phyloP scores from a whole-genome alignment of 2,797 vertebrate species.

The Morus bassanus region DNA sequence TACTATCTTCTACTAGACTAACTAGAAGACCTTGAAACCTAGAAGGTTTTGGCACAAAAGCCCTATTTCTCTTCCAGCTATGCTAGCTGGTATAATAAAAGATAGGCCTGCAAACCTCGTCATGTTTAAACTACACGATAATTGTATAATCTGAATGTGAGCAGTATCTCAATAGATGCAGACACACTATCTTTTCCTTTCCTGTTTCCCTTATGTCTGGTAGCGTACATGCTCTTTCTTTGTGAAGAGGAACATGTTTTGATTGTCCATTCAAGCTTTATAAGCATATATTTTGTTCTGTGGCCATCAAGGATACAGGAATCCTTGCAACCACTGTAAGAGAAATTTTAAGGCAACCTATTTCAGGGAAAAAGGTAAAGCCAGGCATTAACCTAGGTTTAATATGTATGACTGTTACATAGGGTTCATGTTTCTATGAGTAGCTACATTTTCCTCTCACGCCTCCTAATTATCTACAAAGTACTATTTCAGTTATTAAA shows the following conservation, averaged over 20 bases:
- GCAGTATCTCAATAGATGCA: background rate
- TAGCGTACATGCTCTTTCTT: background rate
- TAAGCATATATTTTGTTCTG: background rate
- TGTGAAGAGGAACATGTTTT: background rate
- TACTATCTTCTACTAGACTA: background rate
- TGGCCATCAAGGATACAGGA: background rate
- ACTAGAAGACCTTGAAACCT: background rate
- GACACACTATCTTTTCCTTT: background rate
- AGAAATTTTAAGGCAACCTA: background rate
- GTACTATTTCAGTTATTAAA: slow-evolving; percentile 33
- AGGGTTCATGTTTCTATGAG: background rate
- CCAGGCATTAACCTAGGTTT: background rate
- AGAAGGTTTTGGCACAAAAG: background rate
- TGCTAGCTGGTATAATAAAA: background rate
- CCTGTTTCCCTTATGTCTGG: background rate
- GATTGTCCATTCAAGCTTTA: background rate
- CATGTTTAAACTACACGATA: background rate
- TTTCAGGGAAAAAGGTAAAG: background rate
- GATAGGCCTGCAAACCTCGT: background rate
- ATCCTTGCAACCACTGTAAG: background rate
- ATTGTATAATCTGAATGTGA: background rate
- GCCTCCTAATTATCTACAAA: background rate
- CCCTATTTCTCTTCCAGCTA: background rate
- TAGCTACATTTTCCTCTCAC: background rate
- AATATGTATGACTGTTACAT: background rate